Conservation (phyloP, 1,140 invertebrate species). For the Micrasema longulum region DNA sequence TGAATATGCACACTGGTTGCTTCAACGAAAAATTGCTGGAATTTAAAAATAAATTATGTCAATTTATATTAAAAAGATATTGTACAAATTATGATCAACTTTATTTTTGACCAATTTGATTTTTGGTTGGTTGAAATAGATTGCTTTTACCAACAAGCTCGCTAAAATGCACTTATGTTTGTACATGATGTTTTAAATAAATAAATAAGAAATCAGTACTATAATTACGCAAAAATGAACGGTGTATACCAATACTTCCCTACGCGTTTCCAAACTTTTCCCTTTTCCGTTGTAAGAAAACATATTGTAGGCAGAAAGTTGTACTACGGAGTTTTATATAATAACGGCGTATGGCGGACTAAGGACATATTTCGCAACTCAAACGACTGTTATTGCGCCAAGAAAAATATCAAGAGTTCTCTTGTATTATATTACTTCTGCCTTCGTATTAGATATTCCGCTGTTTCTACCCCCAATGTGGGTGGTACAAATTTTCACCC, state of each 20-base stretch:
- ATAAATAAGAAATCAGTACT: no score
- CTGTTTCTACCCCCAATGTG: background rate
- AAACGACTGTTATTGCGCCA: constrained; percentile 44
- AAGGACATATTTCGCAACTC: constrained; percentile 52
- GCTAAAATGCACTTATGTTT: no score
- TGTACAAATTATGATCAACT: no score
- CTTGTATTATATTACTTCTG: background rate
- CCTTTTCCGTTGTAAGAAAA: constrained; percentile 48
- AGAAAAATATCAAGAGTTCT: constrained; percentile 36
- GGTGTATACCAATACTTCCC: constrained; percentile 19
- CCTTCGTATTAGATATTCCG: background rate
- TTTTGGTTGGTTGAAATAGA: no score
- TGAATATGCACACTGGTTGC: no score
- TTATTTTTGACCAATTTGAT: no score
- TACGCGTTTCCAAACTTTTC: constrained; percentile 41
- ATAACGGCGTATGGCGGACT: constrained; percentile 33
- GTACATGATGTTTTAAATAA: no score
- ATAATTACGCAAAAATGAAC: constrained; percentile 7
- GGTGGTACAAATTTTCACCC: constrained; percentile 26
- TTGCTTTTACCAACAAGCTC: no score
- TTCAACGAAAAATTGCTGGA: no score
- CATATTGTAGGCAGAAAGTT: constrained; percentile 53
- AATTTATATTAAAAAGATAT: no score
- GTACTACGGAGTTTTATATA: constrained; percentile 46
- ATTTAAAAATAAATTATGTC: no score